phyloP scores from a whole-genome alignment of 2,888 invertebrate genomes.

The Meandrusa payeni region DNA sequence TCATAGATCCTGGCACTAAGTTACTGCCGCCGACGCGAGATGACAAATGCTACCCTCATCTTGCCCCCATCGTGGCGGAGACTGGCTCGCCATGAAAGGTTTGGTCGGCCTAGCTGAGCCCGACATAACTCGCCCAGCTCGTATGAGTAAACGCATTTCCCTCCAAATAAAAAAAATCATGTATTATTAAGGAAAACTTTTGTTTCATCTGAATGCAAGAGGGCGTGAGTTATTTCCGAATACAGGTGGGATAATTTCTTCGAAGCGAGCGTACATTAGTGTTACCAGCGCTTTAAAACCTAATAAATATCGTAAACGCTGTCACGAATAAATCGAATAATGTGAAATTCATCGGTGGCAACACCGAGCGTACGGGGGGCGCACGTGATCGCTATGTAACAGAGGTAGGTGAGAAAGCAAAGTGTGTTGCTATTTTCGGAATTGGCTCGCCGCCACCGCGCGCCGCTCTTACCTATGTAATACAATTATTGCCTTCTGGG shows the following conservation, averaged over 20 bases:
- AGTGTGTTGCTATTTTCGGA: slow-evolving; percentile 58
- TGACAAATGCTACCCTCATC: no score
- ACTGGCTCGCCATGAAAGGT: no score
- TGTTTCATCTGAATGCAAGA: slow-evolving; percentile 4
- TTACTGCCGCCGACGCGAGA: no score
- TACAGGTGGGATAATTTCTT: no score
- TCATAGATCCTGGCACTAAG: no score
- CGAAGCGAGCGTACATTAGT: background rate
- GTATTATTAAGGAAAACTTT: no score
- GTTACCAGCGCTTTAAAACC: background rate
- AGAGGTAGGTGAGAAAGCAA: slow-evolving; percentile 60
- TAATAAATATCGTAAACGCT: slow-evolving; percentile 1
- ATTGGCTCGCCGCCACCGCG: slow-evolving; percentile 61
- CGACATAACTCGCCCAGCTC: no score
- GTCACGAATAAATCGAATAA: slow-evolving; percentile 25
- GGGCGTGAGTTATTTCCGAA: no score
- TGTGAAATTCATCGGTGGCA: slow-evolving; percentile 27
- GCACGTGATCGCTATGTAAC: slow-evolving; percentile 64
- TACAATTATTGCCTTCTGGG: slow-evolving; percentile 40
- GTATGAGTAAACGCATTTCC: no score
- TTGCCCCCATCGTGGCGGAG: no score
- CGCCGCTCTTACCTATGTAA: slow-evolving; percentile 58
- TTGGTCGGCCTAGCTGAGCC: no score
- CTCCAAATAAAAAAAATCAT: no score
- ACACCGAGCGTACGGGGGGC: slow-evolving; percentile 10